Evolutionary conservation across 2,888 invertebrate species (phyloP), one percentile per base, ranked within the genome.

Genomic region (Eristalinus aeneus): DNA sequence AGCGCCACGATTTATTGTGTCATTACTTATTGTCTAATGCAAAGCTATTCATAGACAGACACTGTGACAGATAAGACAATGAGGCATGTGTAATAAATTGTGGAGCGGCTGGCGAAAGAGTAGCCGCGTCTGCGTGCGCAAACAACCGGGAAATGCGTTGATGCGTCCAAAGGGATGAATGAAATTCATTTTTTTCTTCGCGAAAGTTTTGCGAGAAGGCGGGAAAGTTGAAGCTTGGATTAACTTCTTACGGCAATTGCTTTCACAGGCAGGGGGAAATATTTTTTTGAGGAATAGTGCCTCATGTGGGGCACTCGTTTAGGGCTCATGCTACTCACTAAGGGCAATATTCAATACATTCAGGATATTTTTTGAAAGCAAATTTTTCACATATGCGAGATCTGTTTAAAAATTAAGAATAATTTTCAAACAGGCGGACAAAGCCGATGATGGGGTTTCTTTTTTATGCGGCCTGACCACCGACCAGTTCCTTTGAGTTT

Each of bases 11-110:
- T 76, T 76, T 54, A 76, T 68, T 53, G 61, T 68, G 61, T 76
- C 34, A 76, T 68, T 54, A 76, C 68, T 67, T 67, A 75, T 31
- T 67, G 67, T 60, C 65, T 75, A 60, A 61, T 58, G 60, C 27
- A 20, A 1, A 68, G 61, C 65, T 65, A 64, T 74, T 58, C 46
- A 60, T 68, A 54, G 76, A 53, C 53, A 61, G 27, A 46, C 46
- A 46, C 23, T 54, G 34, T 36, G 74, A 74, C 27, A 60, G 69
- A 74, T 58, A 74, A 58, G 27, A 60, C 54, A 68, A 36, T 36
- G 27, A 31, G 61, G 27, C 61, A 34, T 54, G 60, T 68, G 68
- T 8, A 16, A 46, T 46, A 20, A 46, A 46, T 46, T 46, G n/a
- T n/a, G 16, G n/a, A n/a, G 5, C 16, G 1, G n/a, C 16, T 16